phyloP scores from a whole-genome alignment of 1,140 invertebrate species.

The Teleopsis dalmanni region DNA sequence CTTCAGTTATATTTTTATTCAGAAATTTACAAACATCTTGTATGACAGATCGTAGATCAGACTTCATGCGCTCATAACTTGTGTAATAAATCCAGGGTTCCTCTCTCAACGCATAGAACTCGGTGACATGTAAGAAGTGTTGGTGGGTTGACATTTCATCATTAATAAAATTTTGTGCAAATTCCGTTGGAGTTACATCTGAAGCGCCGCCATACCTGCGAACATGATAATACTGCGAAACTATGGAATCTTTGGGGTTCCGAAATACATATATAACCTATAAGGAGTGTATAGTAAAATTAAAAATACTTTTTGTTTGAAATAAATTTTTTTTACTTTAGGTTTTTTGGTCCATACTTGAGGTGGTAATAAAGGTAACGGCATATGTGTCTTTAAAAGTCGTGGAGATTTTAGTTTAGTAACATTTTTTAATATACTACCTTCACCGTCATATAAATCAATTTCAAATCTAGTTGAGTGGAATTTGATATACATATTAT shows the following conservation, averaged over 20 bases:
- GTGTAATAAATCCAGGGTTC: conserved; percentile 67
- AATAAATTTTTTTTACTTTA: conserved; percentile 67
- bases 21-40: conserved; percentile 24
- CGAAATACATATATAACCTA: conserved; percentile 71
- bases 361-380: conserved; percentile 51
- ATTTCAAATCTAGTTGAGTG: no score
- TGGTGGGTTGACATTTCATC: not conserved
- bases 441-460: no score
- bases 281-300: not conserved
- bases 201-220: conserved; percentile 53
- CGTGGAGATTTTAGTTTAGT: conserved; percentile 47
- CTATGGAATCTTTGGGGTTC: conserved; percentile 71
- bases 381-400: conserved; percentile 59
- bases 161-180: not conserved
- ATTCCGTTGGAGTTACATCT: conserved; percentile 40
- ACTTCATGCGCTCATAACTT: conserved; percentile 67
- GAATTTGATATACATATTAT: no score
- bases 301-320: not conserved
- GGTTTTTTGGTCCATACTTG: conserved; percentile 43
- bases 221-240: conserved; percentile 70
- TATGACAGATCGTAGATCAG: conserved; percentile 22
- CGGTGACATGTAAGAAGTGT: conserved; percentile 54
- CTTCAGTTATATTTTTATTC: conserved; percentile 16
- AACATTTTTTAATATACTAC: no score
- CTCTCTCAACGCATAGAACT: conserved; percentile 61